These are phyloP conservation scores for Halcyon malimbica DNA, from an alignment of 2,113 vertebrate species.

Conservation along the genomic window DNA sequence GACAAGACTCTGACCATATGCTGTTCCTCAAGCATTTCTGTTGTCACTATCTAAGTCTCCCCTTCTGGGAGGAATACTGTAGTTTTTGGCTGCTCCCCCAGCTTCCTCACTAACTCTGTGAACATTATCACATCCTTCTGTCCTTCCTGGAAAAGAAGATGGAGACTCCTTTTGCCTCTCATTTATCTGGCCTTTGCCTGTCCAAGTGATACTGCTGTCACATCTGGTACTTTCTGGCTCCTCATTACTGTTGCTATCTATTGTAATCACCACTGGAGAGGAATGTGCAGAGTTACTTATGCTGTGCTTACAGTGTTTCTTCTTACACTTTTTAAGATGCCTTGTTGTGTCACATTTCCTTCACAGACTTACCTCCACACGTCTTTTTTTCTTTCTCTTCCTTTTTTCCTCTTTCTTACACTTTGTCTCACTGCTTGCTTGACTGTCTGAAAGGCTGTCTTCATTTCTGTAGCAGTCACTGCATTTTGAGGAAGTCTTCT, in stretches of 20 bases:
- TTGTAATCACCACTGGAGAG: conserved; percentile 85
- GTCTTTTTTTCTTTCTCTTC: conserved; percentile 71
- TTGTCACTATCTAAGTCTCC: background rate
- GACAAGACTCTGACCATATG: conserved; percentile 6
- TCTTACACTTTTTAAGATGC: conserved; percentile 89
- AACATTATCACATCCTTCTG: conserved; percentile 42
- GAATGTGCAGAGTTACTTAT: background rate
- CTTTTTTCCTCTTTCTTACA: conserved; percentile 78
- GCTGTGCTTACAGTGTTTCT: conserved; percentile 81
- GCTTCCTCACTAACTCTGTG: conserved; percentile 30
- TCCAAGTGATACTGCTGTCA: conserved; percentile 49
- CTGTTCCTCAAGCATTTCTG: conserved; percentile 25
- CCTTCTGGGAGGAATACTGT: background rate
- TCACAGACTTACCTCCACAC: conserved; percentile 83
- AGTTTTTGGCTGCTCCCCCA: conserved; percentile 12
- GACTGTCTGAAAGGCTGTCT: conserved; percentile 67
- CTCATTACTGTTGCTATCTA: conserved; percentile 86
- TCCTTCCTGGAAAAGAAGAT: background rate
- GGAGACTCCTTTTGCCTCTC: background rate
- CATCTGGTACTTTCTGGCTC: conserved; percentile 39
- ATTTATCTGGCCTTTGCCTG: background rate
- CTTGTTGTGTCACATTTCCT: conserved; percentile 75
- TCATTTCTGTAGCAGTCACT: conserved; percentile 66
- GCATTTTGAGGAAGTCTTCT: conserved; percentile 62
- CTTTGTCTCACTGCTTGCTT: conserved; percentile 71